Base-by-base conservation (phyloP, 2,797 vertebrate species). In the Gymnopithys bicolor region DNA sequence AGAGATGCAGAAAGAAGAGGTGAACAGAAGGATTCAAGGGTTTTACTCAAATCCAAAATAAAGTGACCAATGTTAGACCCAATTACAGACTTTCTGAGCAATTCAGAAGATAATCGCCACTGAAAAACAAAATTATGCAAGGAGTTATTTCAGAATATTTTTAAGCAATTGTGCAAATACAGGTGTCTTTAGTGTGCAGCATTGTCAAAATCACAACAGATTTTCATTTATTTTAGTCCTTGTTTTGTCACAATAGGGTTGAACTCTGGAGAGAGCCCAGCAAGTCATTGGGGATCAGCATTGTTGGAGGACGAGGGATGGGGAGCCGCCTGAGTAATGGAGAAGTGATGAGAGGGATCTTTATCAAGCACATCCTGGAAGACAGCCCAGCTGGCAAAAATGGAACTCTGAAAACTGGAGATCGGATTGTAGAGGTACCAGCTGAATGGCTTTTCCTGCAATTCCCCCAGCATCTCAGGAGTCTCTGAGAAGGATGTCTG, bases 341-440 rank as follows among this genome's bases (percentile, higher is more conserved):
- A 27, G 99, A 99, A 97, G 98, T 99, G 94, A 99, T 99, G 99
- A 98, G 99, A 93, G 99, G 99, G 62, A 99, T 99, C 97, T 99
- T 99, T 94, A 99, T 99, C 96, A 99, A 99, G 80, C 99, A 99
- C 77, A 99, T 99, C 94, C 98, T 99, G 78, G 99, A 99, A 94
- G 99, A 99, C 96, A 99, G 99, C 94, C 99, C 99, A 19, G 99
- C 99, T 6, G 99, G 99, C 92, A 99, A 98, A 97, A 98, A 99
- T 17, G 98, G 99, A 95, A 99, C 99, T 2, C 97, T 99, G 95
- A 99, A 99, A 97, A 99, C 99, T 0, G 99, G 99, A 92, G 99
- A 99, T 98, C 98, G 99, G 87, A 99, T 99, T 3, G 98, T 99
- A 21, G 99, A 99, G 99, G 99, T 99, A 98, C 74, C 37, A 18